Evolutionary conservation across 2,113 vertebrate genomes (phyloP), one percentile per base, ranked within the genome.

Genomic region (Butastur rufipennis): DNA sequence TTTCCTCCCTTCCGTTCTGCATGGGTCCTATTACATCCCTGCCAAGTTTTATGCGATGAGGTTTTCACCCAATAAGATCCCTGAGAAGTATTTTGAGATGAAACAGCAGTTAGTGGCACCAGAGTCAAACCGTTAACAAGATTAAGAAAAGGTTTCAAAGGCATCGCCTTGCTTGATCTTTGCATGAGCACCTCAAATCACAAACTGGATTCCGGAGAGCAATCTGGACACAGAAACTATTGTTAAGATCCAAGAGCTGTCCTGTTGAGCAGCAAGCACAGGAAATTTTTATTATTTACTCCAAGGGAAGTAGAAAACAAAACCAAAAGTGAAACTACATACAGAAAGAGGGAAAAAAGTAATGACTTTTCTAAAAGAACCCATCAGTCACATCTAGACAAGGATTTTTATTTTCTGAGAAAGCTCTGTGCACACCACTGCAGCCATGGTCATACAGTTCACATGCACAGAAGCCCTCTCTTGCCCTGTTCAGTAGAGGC

Each of bases 311-410:
- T 27, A 89, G 43, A 94, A 93, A 93, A 17, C 4, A 65, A 96
- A 97, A 95, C 55, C 50, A 91, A 87, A 96, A 95, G 53, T 58
- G 86, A 94, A 97, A 91, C 70, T 55, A 56, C 13, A n/a, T 0
- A 36, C 45, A 62, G 31, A 18, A 6, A 4, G 40, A 6, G 56
- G 22, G 3, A 36, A 11, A 26, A 20, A 32, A 26, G 9, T 4
- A 8, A 26, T 2, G 2, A 38, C 42, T 93, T 65, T 55, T 56
- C 4, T 11, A 29, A 43, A 79, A 65, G 26, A 79, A n/a, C 1
- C 7, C 0, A 0, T 85, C 19, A 18, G 36, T 45, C 18, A 10
- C 27, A 87, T 42, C 21, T 23, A 70, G 36, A 48, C n/a, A 77
- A 70, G 22, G n/a, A 23, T 18, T 80, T 68, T 61, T 11, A 21